phyloP scores from a whole-genome alignment of 2,113 vertebrate genomes.

The Catharus fuscescens region DNA sequence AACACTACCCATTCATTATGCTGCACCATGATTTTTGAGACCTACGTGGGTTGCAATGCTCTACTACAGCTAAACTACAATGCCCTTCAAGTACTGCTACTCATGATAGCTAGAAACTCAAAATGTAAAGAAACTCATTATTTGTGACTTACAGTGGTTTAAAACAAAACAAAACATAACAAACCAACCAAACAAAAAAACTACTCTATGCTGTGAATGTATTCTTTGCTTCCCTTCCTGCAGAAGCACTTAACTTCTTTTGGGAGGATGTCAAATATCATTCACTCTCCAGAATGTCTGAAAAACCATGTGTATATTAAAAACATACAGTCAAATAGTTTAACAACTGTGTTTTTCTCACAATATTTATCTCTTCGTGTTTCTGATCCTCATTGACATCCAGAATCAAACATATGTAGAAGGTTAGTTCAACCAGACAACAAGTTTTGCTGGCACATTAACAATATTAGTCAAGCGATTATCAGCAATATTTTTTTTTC shows the following conservation, averaged over 20 bases:
- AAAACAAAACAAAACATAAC: background rate
- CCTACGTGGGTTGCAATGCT: background rate
- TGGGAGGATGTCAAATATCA: background rate
- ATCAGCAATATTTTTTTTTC: background rate
- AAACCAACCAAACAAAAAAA: background rate
- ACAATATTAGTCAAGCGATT: background rate
- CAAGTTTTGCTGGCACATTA: background rate
- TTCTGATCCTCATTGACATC: background rate
- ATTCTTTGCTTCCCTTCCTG: background rate
- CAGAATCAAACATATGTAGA: background rate
- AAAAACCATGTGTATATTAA: background rate
- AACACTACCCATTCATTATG: background rate
- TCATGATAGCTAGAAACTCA: background rate
- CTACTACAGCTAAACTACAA: background rate
- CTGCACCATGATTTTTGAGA: background rate
- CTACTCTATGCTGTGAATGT: background rate
- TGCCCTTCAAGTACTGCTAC: background rate
- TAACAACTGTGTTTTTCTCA: background rate
- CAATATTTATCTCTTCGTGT: background rate
- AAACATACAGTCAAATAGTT: background rate
- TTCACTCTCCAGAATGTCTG: background rate
- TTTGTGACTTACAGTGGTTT: fast-evolving
- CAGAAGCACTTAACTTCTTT: background rate
- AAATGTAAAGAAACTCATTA: background rate
- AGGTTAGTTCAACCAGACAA: background rate